Percentiles rank a stretch among this genome's conserved stretches.
These are phyloP conservation scores for Stenodema calcarata DNA, from an alignment of 2,888 invertebrate genomes.

Conservation along the genomic window DNA sequence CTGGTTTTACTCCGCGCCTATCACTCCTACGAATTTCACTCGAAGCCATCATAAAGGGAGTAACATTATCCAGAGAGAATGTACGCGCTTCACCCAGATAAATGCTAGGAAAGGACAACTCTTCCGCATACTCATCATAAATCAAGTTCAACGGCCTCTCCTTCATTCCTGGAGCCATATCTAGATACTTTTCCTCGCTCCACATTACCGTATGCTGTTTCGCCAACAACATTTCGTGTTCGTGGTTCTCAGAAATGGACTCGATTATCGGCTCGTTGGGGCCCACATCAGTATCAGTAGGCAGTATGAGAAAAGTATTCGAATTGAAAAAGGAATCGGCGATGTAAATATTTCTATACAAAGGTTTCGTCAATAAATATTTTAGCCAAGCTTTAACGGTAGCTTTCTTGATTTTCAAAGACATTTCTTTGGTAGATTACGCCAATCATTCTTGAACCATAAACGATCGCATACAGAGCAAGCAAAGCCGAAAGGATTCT, in stretches of 20 bases:
- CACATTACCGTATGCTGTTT: constrained; percentile 4
- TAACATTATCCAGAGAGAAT: background rate
- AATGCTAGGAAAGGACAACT: background rate
- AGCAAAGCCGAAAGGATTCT: too few relatives aligned
- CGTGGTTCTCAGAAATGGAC: background rate
- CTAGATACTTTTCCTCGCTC: background rate
- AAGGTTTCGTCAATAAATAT: background rate
- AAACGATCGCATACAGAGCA: too few relatives aligned
- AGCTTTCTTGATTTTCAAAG: background rate
- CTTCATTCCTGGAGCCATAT: background rate
- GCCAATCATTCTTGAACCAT: too few relatives aligned
- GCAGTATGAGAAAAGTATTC: background rate
- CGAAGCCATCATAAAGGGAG: background rate
- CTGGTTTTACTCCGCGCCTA: constrained; percentile 59
- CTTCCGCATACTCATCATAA: background rate
- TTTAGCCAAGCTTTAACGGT: background rate
- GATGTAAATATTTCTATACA: background rate
- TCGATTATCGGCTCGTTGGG: background rate
- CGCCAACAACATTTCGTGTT: background rate
- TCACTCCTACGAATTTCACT: constrained; percentile 60
- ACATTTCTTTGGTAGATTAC: too few relatives aligned
- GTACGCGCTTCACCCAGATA: background rate
- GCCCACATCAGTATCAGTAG: background rate
- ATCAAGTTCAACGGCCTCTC: background rate
- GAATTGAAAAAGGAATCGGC: background rate